These are phyloP conservation scores for Leptinotarsa haldemani DNA, from an alignment of 2,888 invertebrate species.

Conservation along the genomic window DNA sequence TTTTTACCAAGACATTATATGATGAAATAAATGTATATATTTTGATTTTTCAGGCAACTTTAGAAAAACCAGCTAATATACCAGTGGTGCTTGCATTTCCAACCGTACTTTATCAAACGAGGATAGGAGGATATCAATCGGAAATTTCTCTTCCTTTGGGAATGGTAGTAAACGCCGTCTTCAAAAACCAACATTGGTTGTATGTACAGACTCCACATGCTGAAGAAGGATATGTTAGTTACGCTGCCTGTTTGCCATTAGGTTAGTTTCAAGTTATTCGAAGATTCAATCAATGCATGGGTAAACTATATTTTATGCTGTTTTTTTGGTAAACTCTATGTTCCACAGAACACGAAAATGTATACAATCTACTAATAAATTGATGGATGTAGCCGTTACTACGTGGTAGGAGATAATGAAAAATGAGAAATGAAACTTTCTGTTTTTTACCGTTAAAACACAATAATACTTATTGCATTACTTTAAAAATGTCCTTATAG, in stretches of 20 bases:
- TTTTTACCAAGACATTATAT: no score
- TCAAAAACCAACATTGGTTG: slow-evolving; percentile 86
- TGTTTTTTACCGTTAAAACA: no score
- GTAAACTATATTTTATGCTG: no score
- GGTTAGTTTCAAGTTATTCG: slow-evolving; percentile 65
- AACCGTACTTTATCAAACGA: slow-evolving; percentile 79
- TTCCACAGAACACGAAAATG: neutral
- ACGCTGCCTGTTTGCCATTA: slow-evolving; percentile 80
- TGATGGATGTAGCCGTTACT: no score
- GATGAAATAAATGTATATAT: neutral
- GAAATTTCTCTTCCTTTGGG: slow-evolving; percentile 81
- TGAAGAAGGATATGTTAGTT: slow-evolving; percentile 85
- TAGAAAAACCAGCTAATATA: slow-evolving; percentile 85
- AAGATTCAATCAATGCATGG: neutral
- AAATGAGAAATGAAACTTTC: no score
- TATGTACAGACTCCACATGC: slow-evolving; percentile 89
- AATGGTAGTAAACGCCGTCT: slow-evolving; percentile 88
- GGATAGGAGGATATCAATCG: slow-evolving; percentile 75
- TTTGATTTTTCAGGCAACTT: slow-evolving; percentile 72
- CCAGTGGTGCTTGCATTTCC: slow-evolving; percentile 85
- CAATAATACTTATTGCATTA: no score
- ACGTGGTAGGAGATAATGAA: no score
- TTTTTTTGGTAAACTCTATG: no score
- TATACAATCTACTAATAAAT: no score
- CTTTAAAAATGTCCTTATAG: no score